Evolutionary conservation across 2,113 vertebrate genomes (phyloP), one percentile per base, ranked within the genome.

Genomic region (Alosa alosa): DNA sequence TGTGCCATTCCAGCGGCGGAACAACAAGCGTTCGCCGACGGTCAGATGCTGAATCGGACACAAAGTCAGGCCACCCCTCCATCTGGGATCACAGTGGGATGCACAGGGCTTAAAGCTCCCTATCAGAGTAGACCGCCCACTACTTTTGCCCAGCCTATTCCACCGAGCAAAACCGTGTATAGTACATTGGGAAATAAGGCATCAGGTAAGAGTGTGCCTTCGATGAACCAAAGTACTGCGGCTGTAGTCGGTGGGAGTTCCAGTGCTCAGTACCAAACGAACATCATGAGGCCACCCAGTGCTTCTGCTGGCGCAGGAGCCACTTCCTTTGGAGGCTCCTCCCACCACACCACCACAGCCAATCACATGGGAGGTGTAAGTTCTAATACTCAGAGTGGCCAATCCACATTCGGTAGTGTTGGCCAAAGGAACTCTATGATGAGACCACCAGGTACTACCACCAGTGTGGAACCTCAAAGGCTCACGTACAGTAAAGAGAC

Each of bases 11-110:
- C 75, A 11, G 0, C 45, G 41, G 0, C 11, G 11, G 36, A 86
- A 44, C 47, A 83, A 6, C 0, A 52, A 52, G 50, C 13, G 72
- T 36, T 39, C 72, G 39, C 72, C 72, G 13, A 39, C 72, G 11
- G 20, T 15, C 72, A 78, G 31, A 31, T 13, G 13, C 7, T 25
- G 6, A 39, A 31, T 49, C 22, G 4, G 1, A 0, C 4, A 0
- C 46, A 87, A 0, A 86, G 36, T 3, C 88, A 87, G 81, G 85
- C 46, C 13, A 1, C 84, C n/a, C 20, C n/a, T 22, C 31, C 18
- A 0, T 50, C 83, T 7, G 52, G 57, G 83, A 25, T 31, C 13
- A 49, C 68, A 15, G 72, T 0, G 31, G 25, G n/a, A n/a, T 83
- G 39, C 81, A 36, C 57, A 0, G 31, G 0, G 3, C 36, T 44